Percentiles rank a stretch among this genome's conserved stretches.
phyloP scores from a whole-genome alignment of 2,888 invertebrate genomes.

The Drosophila anomalata region DNA sequence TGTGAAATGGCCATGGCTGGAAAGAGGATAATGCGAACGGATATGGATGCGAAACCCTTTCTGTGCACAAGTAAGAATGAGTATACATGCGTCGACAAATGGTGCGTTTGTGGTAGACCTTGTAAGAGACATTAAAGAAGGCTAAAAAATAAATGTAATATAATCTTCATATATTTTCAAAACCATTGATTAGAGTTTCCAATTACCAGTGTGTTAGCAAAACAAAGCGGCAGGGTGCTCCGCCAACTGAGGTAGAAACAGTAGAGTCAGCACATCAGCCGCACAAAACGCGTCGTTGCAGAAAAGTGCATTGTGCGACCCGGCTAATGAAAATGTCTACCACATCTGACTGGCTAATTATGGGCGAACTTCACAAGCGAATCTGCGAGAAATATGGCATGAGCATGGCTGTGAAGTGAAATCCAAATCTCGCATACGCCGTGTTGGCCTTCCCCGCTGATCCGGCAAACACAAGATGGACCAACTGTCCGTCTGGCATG shows the following conservation, averaged over 20 bases:
- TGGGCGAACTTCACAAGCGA: conserved; percentile 2
- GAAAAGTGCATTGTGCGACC: background rate
- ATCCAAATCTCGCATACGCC: conserved; percentile 21
- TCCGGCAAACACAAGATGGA: conserved; percentile 1
- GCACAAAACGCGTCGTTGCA: background rate
- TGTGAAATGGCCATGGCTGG: conserved; percentile 1
- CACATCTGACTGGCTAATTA: conserved; percentile 42
- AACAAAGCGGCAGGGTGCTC: background rate
- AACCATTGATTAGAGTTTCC: background rate
- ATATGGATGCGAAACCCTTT: background rate
- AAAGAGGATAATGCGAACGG: conserved; percentile 1
- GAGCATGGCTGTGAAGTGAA: conserved; percentile 1
- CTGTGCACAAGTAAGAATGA: conserved; percentile 12
- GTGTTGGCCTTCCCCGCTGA: background rate
- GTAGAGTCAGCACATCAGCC: background rate
- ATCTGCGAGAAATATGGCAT: conserved; percentile 12
- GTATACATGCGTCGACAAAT: conserved; percentile 12
- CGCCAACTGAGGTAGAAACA: background rate
- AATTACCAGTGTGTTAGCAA: background rate
- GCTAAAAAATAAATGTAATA: background rate
- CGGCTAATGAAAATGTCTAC: conserved; percentile 35
- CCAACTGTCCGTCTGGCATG: conserved; percentile 5
- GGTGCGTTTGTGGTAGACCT: conserved; percentile 9
- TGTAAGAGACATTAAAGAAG: background rate
- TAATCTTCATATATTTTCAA: background rate